Percentiles rank a stretch among this genome's conserved stretches.
Evolutionary conservation across 2,888 invertebrate genomes (phyloP).

Genomic region (Penaeus monodon): DNA sequence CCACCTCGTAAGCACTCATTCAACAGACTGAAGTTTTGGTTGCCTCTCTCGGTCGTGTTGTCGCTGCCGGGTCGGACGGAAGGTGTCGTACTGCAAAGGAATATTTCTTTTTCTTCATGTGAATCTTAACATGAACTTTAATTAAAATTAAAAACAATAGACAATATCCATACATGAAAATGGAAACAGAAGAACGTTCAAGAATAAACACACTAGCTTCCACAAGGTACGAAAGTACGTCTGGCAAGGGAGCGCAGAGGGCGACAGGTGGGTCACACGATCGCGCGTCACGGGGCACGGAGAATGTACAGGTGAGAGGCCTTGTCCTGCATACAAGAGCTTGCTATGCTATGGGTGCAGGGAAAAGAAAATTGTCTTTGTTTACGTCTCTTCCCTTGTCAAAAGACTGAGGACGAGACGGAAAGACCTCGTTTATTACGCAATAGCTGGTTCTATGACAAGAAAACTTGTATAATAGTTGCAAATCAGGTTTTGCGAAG

Average conservation of each 20-base stretch:
- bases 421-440: too few relatives aligned
- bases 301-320: background rate
- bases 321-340: conserved; percentile 12
- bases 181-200: too few relatives aligned
- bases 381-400: background rate
- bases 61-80: background rate
- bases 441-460: too few relatives aligned
- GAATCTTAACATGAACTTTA: background rate
- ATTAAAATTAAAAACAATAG: background rate
- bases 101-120: background rate
- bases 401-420: background rate
- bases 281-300: conserved; percentile 27
- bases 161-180: background rate
- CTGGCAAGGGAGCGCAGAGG: background rate
- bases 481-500: too few relatives aligned
- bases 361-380: background rate
- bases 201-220: background rate
- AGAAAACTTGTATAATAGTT: too few relatives aligned
- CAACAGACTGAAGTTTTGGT: conserved; percentile 17
- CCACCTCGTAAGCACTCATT: background rate
- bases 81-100: background rate
- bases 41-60: background rate
- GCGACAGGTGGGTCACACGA: conserved; percentile 28
- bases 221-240: background rate
- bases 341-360: background rate